phyloP scores from a whole-genome alignment of 30 jellyfish, hydroid and myxozoan species.

The Rhopilema esculentum region DNA sequence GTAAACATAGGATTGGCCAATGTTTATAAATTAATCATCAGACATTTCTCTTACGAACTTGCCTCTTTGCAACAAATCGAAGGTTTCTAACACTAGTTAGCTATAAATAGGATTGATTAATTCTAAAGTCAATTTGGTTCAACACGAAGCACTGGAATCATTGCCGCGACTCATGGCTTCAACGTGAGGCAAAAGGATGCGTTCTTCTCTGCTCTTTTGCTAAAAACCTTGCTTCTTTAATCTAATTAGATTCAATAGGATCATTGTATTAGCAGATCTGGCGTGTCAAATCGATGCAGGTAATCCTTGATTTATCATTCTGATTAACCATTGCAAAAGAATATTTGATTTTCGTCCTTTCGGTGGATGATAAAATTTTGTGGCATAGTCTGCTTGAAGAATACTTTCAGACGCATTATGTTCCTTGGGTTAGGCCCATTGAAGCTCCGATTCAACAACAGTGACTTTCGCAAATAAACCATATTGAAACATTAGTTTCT shows the following conservation, averaged over 20 bases:
- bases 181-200: background rate
- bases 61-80: background rate
- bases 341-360: background rate
- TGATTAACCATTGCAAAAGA: slow-evolving; percentile 12
- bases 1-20: background rate
- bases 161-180: background rate
- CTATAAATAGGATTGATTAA: background rate
- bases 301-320: slow-evolving; percentile 13
- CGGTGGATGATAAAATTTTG: background rate
- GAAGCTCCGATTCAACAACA: background rate
- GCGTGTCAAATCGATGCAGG: background rate
- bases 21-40: background rate
- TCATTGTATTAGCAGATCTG: slow-evolving; percentile 15
- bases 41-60: background rate
- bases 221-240: slow-evolving; percentile 11
- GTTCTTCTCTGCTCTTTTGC: background rate
- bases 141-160: background rate
- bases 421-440: background rate
- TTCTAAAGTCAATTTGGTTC: background rate
- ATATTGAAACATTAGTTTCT: no score
- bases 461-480: background rate
- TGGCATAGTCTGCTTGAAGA: background rate
- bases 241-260: slow-evolving; percentile 11
- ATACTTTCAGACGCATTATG: background rate
- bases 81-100: background rate